Conservation (phyloP, 1,140 invertebrate genomes). For the Hyposmocoma kahamanoa region DNA sequence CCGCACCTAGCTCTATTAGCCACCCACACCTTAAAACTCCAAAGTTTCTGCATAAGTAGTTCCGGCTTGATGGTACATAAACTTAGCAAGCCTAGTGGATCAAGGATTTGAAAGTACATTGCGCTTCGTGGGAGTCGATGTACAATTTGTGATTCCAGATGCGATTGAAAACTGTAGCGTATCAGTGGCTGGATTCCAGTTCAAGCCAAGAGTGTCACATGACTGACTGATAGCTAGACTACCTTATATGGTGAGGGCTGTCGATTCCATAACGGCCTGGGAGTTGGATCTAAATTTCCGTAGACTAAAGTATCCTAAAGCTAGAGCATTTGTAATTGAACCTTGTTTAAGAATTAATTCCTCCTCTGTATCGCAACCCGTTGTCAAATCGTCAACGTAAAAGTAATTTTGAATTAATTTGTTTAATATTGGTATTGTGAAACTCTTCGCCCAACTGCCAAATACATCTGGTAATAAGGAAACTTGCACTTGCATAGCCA, state of each 20-base stretch:
- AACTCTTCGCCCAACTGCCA: background rate
- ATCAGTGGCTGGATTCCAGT: background rate
- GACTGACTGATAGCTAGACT: background rate
- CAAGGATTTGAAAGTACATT: background rate
- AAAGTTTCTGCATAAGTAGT: background rate
- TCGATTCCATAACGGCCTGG: background rate
- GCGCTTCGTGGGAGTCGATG: background rate
- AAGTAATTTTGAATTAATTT: background rate
- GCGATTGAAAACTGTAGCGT: background rate
- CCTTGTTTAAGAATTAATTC: background rate
- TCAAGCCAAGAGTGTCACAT: background rate
- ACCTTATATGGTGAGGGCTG: background rate
- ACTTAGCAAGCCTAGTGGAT: background rate
- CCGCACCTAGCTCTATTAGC: too few relatives aligned
- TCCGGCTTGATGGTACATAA: background rate
- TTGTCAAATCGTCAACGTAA: background rate
- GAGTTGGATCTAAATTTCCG: background rate
- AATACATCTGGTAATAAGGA: background rate
- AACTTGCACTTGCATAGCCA: background rate
- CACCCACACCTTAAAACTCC: too few relatives aligned
- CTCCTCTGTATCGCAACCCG: background rate
- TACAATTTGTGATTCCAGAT: background rate
- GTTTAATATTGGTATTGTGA: background rate
- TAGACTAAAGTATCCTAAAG: background rate
- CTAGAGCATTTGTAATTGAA: background rate